These are phyloP conservation scores for Lasius platythorax DNA, from an alignment of 2,888 invertebrate genomes.

Conservation along the genomic window DNA sequence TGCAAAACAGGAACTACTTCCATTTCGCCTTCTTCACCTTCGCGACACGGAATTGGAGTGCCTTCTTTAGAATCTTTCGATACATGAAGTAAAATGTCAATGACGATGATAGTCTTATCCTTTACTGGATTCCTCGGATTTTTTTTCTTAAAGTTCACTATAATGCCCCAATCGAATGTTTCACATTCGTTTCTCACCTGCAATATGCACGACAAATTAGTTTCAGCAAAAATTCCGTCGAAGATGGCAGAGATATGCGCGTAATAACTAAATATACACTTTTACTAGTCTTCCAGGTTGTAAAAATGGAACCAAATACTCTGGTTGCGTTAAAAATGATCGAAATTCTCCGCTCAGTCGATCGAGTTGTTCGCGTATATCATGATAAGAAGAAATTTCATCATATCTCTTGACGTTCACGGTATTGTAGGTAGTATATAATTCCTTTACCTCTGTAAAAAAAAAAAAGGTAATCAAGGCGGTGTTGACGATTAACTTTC, in stretches of 20 bases:
- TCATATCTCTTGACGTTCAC: constrained; percentile 91
- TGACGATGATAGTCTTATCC: constrained; percentile 89
- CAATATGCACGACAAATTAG: constrained; percentile 54
- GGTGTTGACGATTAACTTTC: background rate
- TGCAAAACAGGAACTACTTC: constrained; percentile 96
- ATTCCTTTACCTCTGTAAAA: constrained; percentile 89
- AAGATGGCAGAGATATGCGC: background rate
- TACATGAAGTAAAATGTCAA: constrained; percentile 94
- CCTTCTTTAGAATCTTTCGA: constrained; percentile 89
- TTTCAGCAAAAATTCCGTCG: background rate
- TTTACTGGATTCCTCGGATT: constrained; percentile 86
- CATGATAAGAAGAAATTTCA: constrained; percentile 93
- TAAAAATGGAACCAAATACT: constrained; percentile 96
- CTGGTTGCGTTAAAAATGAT: constrained; percentile 93
- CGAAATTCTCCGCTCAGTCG: constrained; percentile 92
- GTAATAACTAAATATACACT: constrained; percentile 86
- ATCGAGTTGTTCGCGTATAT: constrained; percentile 93
- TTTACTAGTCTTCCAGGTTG: constrained; percentile 97
- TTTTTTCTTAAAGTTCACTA: constrained; percentile 96
- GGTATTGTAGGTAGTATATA: constrained; percentile 89
- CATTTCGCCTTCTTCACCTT: constrained; percentile 92
- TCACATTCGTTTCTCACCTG: constrained; percentile 93
- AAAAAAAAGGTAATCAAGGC: constrained; percentile 71
- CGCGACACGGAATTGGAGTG: constrained; percentile 90
- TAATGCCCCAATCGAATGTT: constrained; percentile 98